Evolutionary conservation across 2,797 vertebrate species (phyloP).

Genomic region (Chelidonichthys spinosus): DNA sequence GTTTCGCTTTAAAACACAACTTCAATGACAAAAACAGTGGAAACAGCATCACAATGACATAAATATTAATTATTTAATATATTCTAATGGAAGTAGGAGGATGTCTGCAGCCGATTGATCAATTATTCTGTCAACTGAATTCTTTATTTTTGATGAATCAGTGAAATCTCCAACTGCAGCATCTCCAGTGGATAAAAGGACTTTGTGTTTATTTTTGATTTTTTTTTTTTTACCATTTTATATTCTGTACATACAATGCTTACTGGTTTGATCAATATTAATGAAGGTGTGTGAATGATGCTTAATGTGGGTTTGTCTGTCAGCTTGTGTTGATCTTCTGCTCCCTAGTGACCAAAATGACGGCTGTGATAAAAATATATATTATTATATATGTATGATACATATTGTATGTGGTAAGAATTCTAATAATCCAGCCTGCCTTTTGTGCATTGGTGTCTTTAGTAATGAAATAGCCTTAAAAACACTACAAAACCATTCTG

Average conservation of each 20-base stretch:
- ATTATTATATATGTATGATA: neutral
- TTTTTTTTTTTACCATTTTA: too few relatives aligned
- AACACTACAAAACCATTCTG: neutral
- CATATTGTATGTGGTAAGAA: too few relatives aligned
- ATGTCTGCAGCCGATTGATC: neutral
- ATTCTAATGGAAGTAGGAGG: neutral
- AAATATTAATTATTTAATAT: neutral
- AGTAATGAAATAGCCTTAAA: neutral
- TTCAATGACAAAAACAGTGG: neutral
- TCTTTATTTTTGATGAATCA: too few relatives aligned
- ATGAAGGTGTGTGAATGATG: too few relatives aligned
- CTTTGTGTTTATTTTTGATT: too few relatives aligned
- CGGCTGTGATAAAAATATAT: neutral
- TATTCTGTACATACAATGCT: too few relatives aligned
- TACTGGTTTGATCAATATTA: too few relatives aligned
- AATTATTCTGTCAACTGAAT: neutral
- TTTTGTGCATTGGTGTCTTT: neutral
- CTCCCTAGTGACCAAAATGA: too few relatives aligned
- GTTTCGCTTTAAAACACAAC: neutral
- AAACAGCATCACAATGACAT: neutral
- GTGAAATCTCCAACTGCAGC: too few relatives aligned
- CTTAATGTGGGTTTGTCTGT: too few relatives aligned
- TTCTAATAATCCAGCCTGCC: neutral
- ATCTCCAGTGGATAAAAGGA: too few relatives aligned
- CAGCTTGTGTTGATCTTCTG: too few relatives aligned